A percentile compares a stretch with the other conserved stretches of the same genome.
phyloP scores from a whole-genome alignment of 2,888 invertebrate genomes.

The Leptopilina myrica region DNA sequence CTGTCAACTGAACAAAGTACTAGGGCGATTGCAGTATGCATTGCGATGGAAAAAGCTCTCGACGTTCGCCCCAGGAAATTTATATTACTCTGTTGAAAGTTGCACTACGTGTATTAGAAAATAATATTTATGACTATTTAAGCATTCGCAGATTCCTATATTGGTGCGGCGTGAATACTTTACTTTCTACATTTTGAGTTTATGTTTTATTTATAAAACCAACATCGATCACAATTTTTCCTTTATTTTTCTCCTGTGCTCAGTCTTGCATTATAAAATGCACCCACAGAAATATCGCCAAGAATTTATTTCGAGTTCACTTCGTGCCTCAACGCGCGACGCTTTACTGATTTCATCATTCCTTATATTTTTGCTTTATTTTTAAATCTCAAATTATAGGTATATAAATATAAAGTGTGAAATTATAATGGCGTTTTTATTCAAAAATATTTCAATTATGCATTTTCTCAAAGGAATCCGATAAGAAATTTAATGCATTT shows the following conservation, averaged over 20 bases:
- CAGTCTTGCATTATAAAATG: slow-evolving; percentile 35
- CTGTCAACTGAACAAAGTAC: not conserved
- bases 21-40: not conserved
- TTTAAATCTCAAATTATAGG: not conserved
- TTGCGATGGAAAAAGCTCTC: not conserved
- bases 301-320: slow-evolving; percentile 29
- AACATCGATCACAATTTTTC: slow-evolving; percentile 15
- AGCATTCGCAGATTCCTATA: not conserved
- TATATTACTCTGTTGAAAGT: not conserved
- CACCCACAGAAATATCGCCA: slow-evolving; percentile 19
- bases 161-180: not conserved
- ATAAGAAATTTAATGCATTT: too few relatives aligned
- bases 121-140: not conserved
- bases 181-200: not conserved
- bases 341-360: slow-evolving; percentile 25
- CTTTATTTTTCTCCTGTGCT: slow-evolving; percentile 6
- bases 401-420: not conserved
- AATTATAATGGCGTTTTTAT: not conserved
- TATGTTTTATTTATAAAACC: not conserved
- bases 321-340: not conserved
- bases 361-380: slow-evolving; percentile 3
- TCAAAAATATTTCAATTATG: not conserved
- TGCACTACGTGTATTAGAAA: not conserved
- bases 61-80: not conserved
- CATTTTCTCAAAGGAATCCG: too few relatives aligned